A percentile compares a stretch with the other conserved stretches of the same genome.
These are phyloP conservation scores for Buceros bicornis DNA, from an alignment of 2,797 vertebrate genomes.

Conservation along the genomic window DNA sequence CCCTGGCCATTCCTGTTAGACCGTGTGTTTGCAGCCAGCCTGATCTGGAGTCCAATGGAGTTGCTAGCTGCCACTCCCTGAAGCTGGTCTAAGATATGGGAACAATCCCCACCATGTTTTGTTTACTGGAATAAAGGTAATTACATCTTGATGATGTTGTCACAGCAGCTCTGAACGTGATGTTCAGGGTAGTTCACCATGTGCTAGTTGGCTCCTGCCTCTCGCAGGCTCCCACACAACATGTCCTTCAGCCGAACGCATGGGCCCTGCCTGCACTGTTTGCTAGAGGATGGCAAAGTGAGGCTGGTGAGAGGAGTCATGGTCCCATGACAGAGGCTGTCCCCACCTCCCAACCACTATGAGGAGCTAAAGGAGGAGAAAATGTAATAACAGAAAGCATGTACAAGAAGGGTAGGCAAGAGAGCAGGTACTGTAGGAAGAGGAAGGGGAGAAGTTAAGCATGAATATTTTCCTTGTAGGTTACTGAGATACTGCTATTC, in stretches of 20 bases:
- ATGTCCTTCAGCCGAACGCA: not conserved
- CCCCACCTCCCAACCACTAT: not conserved
- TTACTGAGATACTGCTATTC: not conserved
- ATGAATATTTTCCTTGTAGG: not conserved
- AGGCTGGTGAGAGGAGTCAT: not conserved
- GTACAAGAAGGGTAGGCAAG: fast-evolving
- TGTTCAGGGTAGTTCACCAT: not conserved
- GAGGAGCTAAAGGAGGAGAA: not conserved
- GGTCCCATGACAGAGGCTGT: not conserved
- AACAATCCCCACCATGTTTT: fast-evolving
- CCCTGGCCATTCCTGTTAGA: not conserved
- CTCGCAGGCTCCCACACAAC: not conserved
- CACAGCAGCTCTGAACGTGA: not conserved
- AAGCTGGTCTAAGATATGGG: not conserved
- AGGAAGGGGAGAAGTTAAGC: not conserved
- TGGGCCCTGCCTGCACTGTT: not conserved
- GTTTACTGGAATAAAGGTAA: not conserved
- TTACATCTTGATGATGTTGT: not conserved
- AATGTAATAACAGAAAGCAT: not conserved
- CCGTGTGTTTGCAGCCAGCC: not conserved
- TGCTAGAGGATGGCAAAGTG: not conserved
- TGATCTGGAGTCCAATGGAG: not conserved
- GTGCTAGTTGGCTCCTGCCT: not conserved
- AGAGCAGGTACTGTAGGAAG: not conserved
- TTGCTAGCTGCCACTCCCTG: not conserved